Percentiles rank a stretch among this genome's conserved stretches.
Conservation (phyloP, 2,888 invertebrate species). For the Scaptomyza caliginosa region DNA sequence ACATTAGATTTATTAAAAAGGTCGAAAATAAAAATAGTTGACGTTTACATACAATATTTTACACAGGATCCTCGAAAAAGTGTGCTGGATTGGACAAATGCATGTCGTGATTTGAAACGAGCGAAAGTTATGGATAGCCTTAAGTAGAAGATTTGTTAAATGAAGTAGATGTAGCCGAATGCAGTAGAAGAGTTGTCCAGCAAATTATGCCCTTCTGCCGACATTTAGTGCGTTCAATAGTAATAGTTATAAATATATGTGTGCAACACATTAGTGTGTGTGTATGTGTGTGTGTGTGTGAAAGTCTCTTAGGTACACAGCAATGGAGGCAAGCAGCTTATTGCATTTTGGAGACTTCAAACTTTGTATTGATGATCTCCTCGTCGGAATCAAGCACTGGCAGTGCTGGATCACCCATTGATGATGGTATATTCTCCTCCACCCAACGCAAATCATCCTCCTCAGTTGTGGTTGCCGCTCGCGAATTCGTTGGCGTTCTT, state of each 20-base stretch:
- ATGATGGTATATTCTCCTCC: conserved; percentile 95
- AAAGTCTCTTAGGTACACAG: conserved; percentile 55
- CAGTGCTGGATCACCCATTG: conserved; percentile 89
- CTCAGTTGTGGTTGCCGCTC: conserved; percentile 84
- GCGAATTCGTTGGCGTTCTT: conserved; percentile 80
- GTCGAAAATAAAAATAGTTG: conserved; percentile 39
- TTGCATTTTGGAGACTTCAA: conserved; percentile 95
- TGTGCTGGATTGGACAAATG: conserved; percentile 8
- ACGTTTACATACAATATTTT: conserved; percentile 72
- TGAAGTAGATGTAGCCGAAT: conserved; percentile 7
- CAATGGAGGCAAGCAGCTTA: conserved; percentile 79
- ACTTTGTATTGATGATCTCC: conserved; percentile 93
- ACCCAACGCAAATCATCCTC: conserved; percentile 95
- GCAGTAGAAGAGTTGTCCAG: conserved; percentile 42
- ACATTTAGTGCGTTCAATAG: conserved; percentile 36
- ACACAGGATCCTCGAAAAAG: conserved; percentile 47
- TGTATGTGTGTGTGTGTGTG: conserved; percentile 33
- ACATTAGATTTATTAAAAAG: conserved; percentile 63
- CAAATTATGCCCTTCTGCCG: conserved; percentile 31
- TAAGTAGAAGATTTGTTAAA: conserved; percentile 11
- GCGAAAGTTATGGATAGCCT: conserved; percentile 9
- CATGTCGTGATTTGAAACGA: background rate
- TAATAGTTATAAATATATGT: conserved; percentile 38
- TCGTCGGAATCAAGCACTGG: conserved; percentile 91
- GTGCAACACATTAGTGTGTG: conserved; percentile 38